phyloP scores from a whole-genome alignment of 2,888 invertebrate species.

The Drosophila mercatorum region DNA sequence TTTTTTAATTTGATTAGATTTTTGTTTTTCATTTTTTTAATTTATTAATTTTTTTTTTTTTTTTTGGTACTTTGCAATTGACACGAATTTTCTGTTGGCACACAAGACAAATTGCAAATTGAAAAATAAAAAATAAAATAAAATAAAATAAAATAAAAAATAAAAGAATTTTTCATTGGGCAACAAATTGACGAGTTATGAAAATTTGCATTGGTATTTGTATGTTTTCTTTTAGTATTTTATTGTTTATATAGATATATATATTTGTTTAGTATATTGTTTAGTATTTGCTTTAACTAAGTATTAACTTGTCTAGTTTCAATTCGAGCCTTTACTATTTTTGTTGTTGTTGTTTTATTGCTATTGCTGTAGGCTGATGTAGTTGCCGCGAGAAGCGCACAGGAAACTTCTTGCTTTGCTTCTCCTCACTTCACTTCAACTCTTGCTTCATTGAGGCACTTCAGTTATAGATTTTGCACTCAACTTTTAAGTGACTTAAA shows the following conservation, averaged over 20 bases:
- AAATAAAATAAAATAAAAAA: neutral
- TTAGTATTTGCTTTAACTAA: slow-evolving; percentile 29
- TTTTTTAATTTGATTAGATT: slow-evolving; percentile 16
- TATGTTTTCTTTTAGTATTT: slow-evolving; percentile 17
- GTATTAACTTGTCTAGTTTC: slow-evolving; percentile 59
- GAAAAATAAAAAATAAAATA: slow-evolving; percentile 2
- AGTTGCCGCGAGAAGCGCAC: neutral
- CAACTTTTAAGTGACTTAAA: neutral
- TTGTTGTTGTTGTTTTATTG: slow-evolving; percentile 1
- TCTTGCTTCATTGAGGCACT: neutral
- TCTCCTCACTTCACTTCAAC: neutral
- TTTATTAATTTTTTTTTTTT: neutral
- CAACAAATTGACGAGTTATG: slow-evolving; percentile 55
- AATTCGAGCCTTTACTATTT: slow-evolving; percentile 63
- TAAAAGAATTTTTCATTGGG: slow-evolving; percentile 6
- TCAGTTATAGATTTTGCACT: neutral
- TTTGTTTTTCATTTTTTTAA: slow-evolving; percentile 5
- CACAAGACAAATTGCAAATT: slow-evolving; percentile 67
- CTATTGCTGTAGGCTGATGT: slow-evolving; percentile 22
- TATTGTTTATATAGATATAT: neutral
- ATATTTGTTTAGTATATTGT: slow-evolving; percentile 10
- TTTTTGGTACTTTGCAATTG: slow-evolving; percentile 61
- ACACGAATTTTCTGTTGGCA: slow-evolving; percentile 55
- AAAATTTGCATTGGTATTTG: slow-evolving; percentile 56
- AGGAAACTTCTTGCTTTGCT: neutral